phyloP scores from a whole-genome alignment of 1,140 invertebrate species.

The Ditylenchus dipsaci region DNA sequence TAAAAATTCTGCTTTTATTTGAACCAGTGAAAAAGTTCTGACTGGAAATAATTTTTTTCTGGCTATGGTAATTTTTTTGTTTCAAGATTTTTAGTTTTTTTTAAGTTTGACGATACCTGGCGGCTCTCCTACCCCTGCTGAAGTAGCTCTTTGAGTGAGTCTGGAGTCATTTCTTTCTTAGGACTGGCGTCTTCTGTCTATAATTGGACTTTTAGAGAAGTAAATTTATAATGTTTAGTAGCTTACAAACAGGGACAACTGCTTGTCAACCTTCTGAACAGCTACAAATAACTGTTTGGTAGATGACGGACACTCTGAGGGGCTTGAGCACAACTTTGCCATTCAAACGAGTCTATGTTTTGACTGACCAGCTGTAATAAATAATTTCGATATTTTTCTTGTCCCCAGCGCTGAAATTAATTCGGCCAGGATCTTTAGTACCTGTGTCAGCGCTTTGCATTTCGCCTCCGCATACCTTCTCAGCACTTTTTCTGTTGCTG shows the following conservation, averaged over 20 bases:
- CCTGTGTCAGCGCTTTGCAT: conserved; percentile 6
- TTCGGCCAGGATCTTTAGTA: neutral
- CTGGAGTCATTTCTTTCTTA: conserved; percentile 13
- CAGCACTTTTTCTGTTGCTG: conserved; percentile 3
- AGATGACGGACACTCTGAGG: conserved; percentile 13
- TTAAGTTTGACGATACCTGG: neutral
- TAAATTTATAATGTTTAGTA: neutral
- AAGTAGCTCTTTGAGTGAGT: neutral
- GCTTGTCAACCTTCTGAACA: conserved; percentile 7
- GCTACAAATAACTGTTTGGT: conserved; percentile 15
- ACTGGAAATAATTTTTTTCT: too few relatives aligned
- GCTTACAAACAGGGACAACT: conserved; percentile 22
- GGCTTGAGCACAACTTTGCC: conserved; percentile 13
- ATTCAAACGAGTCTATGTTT: conserved; percentile 17
- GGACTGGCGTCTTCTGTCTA: conserved; percentile 11
- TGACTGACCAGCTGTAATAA: conserved; percentile 11
- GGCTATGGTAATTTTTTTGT: too few relatives aligned
- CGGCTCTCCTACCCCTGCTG: neutral
- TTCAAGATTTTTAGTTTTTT: too few relatives aligned
- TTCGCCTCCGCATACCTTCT: conserved; percentile 12
- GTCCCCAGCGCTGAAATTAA: too few relatives aligned
- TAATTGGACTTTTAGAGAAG: neutral
- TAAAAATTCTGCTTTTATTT: too few relatives aligned
- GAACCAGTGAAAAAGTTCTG: too few relatives aligned
- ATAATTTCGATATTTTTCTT: too few relatives aligned